These are phyloP conservation scores for Liasis olivaceus DNA, from an alignment of 2,797 vertebrate species.

Conservation along the genomic window DNA sequence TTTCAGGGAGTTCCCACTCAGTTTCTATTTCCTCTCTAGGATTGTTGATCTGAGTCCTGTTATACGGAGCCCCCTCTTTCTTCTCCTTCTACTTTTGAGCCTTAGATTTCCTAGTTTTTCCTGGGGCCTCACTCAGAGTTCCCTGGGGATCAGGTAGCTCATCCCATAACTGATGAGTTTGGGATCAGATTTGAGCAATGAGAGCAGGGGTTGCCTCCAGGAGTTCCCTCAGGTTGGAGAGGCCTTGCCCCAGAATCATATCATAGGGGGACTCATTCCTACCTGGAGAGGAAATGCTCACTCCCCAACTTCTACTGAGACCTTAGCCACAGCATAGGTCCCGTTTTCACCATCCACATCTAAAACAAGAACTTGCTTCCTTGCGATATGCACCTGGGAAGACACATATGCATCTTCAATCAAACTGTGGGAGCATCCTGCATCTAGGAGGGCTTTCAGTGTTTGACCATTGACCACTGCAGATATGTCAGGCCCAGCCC, in stretches of 20 bases:
- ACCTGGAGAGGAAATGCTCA: neutral
- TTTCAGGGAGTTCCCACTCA: neutral
- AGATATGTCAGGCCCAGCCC: too few species aligned
- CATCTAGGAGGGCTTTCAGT: too few species aligned
- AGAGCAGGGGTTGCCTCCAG: neutral
- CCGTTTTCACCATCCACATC: neutral
- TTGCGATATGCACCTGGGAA: neutral
- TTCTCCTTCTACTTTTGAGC: neutral
- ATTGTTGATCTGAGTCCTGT: neutral
- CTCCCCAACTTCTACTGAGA: neutral
- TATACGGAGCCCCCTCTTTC: neutral
- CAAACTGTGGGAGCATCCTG: neutral
- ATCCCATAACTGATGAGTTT: neutral
- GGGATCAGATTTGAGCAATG: neutral
- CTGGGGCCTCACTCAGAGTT: neutral
- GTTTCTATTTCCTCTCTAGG: neutral
- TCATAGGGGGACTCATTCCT: neutral
- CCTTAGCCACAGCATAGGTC: neutral
- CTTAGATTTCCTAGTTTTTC: neutral
- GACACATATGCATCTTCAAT: neutral
- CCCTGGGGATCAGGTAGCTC: neutral
- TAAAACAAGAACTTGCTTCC: neutral
- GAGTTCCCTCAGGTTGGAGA: neutral
- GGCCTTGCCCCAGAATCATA: neutral
- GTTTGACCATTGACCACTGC: too few species aligned